phyloP scores from a whole-genome alignment of 2,888 invertebrate genomes.

The Drosophila nr. perissopoda region DNA sequence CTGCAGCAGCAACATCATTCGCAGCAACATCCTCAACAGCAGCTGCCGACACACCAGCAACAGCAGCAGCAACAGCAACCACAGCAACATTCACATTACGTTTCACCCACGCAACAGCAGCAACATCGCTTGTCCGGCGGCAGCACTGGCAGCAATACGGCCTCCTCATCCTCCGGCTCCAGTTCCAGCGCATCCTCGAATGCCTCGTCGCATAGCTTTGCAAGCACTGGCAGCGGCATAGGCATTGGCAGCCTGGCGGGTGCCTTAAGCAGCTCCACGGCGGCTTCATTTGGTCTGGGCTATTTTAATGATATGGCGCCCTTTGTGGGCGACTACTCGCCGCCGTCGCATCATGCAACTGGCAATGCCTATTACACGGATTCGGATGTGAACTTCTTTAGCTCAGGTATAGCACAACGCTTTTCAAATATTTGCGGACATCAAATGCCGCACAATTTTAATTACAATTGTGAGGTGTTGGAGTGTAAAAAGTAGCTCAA shows the following conservation, averaged over 20 bases:
- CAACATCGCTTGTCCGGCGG: slow-evolving; percentile 83
- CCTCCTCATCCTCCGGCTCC: slow-evolving; percentile 71
- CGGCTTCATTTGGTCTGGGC: slow-evolving; percentile 81
- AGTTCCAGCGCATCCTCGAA: slow-evolving; percentile 72
- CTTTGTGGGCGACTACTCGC: slow-evolving; percentile 83
- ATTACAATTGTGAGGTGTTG: slow-evolving; percentile 68
- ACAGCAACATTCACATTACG: slow-evolving; percentile 61
- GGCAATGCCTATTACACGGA: slow-evolving; percentile 83
- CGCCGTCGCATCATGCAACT: slow-evolving; percentile 39
- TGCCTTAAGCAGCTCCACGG: slow-evolving; percentile 71
- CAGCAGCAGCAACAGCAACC: slow-evolving; percentile 55
- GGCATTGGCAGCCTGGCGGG: slow-evolving; percentile 59
- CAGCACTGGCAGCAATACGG: slow-evolving; percentile 79
- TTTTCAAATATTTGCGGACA: slow-evolving; percentile 76
- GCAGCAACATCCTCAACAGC: slow-evolving; percentile 50
- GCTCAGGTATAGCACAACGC: slow-evolving; percentile 78
- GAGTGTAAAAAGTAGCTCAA: slow-evolving; percentile 67
- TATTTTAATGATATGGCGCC: slow-evolving; percentile 82
- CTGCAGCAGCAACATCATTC: slow-evolving; percentile 38
- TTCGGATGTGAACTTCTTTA: slow-evolving; percentile 84
- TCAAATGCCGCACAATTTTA: slow-evolving; percentile 71
- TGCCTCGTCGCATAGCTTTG: slow-evolving; percentile 67
- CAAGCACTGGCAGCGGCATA: slow-evolving; percentile 29
- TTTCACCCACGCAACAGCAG: slow-evolving; percentile 59
- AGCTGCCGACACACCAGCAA: slow-evolving; percentile 41